Conservation (phyloP, 2,888 invertebrate species). For the Onchidella celtica region DNA sequence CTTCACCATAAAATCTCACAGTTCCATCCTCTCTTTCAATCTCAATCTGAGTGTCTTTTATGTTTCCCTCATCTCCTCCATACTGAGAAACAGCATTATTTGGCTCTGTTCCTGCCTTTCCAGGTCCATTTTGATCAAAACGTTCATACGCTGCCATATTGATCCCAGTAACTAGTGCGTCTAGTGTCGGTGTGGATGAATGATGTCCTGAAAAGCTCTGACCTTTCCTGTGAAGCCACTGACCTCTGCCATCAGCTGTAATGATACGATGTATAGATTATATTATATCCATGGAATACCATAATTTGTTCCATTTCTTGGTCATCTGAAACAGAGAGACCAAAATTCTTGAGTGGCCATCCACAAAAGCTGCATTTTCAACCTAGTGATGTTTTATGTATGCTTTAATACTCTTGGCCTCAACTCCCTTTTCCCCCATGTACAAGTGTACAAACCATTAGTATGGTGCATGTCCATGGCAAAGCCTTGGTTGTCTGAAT, state of each 20-base stretch:
- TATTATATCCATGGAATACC: too few relatives aligned
- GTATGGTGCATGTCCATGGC: too few relatives aligned
- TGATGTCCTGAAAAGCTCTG: conserved; percentile 44
- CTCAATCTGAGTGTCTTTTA: conserved; percentile 38
- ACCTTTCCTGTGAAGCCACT: conserved; percentile 25
- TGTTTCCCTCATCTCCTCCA: neutral
- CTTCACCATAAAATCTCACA: conserved; percentile 50
- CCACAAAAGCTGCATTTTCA: too few relatives aligned
- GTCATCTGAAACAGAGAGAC: too few relatives aligned
- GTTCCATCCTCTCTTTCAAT: conserved; percentile 42
- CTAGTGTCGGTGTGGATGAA: conserved; percentile 46
- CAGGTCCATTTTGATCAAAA: conserved; percentile 52
- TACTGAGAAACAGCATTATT: conserved; percentile 32
- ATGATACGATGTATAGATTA: too few relatives aligned
- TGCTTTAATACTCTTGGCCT: too few relatives aligned
- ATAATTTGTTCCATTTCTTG: too few relatives aligned
- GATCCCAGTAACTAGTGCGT: conserved; percentile 34
- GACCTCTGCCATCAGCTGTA: conserved; percentile 14
- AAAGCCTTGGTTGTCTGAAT: too few relatives aligned
- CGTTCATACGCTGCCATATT: conserved; percentile 56
- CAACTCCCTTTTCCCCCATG: too few relatives aligned
- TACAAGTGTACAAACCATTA: too few relatives aligned
- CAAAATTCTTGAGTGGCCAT: too few relatives aligned
- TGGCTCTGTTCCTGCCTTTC: neutral
- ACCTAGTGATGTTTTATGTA: too few relatives aligned